phyloP scores from a whole-genome alignment of 2,888 invertebrate species.

The Alcis repandata region DNA sequence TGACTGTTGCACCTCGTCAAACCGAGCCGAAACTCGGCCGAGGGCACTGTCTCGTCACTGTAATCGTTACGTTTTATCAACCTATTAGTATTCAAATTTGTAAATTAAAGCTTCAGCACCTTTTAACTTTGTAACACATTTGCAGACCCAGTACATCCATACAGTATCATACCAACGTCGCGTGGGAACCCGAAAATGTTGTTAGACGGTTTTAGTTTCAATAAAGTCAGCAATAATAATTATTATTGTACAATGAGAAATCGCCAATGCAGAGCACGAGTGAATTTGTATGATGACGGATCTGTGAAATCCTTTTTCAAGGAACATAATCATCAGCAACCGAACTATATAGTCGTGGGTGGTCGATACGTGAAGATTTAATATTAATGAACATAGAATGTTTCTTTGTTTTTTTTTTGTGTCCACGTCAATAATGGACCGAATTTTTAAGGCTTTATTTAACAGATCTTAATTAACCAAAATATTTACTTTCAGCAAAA shows the following conservation, averaged over 20 bases:
- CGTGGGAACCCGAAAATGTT: constrained; percentile 5
- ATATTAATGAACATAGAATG: not conserved
- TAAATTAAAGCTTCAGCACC: too few relatives aligned
- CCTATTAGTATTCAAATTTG: too few relatives aligned
- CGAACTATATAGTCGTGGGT: not conserved
- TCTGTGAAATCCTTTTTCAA: not conserved
- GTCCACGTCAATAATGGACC: too few relatives aligned
- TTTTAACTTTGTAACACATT: not conserved
- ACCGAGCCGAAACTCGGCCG: too few relatives aligned
- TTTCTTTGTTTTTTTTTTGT: too few relatives aligned
- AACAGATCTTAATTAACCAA: too few relatives aligned
- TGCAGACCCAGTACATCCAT: not conserved
- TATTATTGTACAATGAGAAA: constrained; percentile 6
- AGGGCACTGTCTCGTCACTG: too few relatives aligned
- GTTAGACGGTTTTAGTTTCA: constrained; percentile 3
- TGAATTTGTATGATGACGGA: not conserved
- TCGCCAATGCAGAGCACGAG: constrained; percentile 1
- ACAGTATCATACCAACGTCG: constrained; percentile 6
- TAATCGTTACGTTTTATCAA: too few relatives aligned
- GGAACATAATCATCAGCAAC: constrained; percentile 2
- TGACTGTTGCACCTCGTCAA: too few relatives aligned
- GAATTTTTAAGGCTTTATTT: too few relatives aligned
- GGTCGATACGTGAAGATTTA: not conserved
- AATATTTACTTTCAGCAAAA: too few relatives aligned
- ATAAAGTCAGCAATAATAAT: not conserved